Evolutionary conservation across 2,888 invertebrate genomes (phyloP), one percentile per base, ranked within the genome.

Genomic region (Agrilus mali): DNA sequence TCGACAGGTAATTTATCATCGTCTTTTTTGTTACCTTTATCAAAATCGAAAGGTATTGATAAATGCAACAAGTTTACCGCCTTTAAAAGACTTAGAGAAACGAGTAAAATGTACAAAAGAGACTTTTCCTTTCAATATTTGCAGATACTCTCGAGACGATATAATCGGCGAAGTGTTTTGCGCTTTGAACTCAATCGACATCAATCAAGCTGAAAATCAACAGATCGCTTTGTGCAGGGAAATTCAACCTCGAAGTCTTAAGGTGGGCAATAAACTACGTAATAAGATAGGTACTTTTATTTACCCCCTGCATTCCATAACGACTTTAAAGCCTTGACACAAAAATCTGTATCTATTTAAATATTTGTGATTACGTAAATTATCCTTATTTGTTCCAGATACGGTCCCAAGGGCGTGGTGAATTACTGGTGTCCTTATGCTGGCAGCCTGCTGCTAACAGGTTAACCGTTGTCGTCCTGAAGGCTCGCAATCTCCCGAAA

Each of bases 391-490:
- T 22, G 6, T 57, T 60, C 10, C 64, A 90, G 89, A 90, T 93
- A 67, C 85, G 87, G 48, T 84, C 86, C 46, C 90, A 93, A 64
- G 92, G 93, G 4, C 83, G 94, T 55, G 96, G 96, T 35, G 96
- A 97, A 66, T 74, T 97, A 45, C 73, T 98, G 58, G 86, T 97
- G 47, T 96, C 96, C 1, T 75, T 98, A 49, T 96, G 96, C 70
- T 96, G 96, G 86, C 96, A 98, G 71, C 95, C 96, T 39, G 93
- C 93, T 15, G 92, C 93, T 41, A 92, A 90, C 60, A 80, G 94
- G 44, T 77, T 98, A 55, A 96, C 96, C 27, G 95, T 95, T 2
- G 96, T 97, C 39, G 84, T 98, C 43, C 75, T 98, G 17, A 98
- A 98, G 71, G 97, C 97, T 8, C 79, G 94, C 55, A 96, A 96